A percentile compares a stretch with the other conserved stretches of the same genome.
phyloP scores from a whole-genome alignment of 1,140 invertebrate genomes.

The Pantala flavescens region DNA sequence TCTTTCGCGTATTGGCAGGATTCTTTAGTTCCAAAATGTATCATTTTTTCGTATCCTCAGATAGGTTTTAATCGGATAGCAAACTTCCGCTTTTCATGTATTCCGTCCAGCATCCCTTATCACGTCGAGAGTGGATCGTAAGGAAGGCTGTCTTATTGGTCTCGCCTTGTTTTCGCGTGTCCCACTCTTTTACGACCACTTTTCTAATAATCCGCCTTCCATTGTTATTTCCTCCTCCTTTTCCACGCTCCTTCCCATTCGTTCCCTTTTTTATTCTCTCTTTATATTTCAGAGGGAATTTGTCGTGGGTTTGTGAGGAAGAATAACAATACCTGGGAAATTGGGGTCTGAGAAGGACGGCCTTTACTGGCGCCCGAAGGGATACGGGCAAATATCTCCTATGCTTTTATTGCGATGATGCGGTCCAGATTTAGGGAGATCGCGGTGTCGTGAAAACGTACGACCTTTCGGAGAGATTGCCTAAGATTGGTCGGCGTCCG shows the following conservation, averaged over 20 bases:
- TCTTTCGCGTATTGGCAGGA: too few relatives aligned
- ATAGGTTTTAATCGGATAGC: too few relatives aligned
- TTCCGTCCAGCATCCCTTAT: too few relatives aligned
- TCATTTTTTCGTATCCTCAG: too few relatives aligned
- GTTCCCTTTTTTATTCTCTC: background rate
- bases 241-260: background rate
- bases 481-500: background rate
- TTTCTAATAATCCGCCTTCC: background rate
- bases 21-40: too few relatives aligned
- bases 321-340: constrained; percentile 9
- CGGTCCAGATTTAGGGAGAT: background rate
- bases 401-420: constrained; percentile 1
- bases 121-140: too few relatives aligned
- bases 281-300: constrained; percentile 3
- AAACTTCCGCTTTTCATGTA: too few relatives aligned
- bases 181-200: too few relatives aligned
- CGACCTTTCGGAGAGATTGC: background rate
- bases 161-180: too few relatives aligned
- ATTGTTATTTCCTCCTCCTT: background rate
- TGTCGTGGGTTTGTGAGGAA: background rate
- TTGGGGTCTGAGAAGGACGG: background rate
- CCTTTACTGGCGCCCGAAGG: background rate
- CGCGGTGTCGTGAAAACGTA: background rate
- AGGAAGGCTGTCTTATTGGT: too few relatives aligned
- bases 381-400: background rate